phyloP scores from a whole-genome alignment of 1,140 invertebrate genomes.

The Eriocheir sinensis region DNA sequence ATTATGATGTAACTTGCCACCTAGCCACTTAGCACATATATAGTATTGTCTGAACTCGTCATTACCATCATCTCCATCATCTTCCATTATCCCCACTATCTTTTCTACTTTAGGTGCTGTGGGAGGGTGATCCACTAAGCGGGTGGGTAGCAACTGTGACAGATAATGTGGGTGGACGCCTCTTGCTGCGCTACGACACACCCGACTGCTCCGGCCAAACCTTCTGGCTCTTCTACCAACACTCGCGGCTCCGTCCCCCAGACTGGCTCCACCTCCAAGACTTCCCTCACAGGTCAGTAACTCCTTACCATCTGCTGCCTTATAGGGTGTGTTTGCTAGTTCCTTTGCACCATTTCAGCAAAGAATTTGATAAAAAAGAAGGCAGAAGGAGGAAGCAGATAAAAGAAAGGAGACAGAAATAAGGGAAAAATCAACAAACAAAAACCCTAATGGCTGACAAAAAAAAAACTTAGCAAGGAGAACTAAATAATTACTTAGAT shows the following conservation, averaged over 20 bases:
- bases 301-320: too few relatives aligned
- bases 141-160: conserved; percentile 72
- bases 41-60: too few relatives aligned
- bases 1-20: too few relatives aligned
- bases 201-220: conserved; percentile 63
- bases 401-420: neutral
- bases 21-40: too few relatives aligned
- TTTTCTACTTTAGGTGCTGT: conserved; percentile 42
- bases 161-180: conserved; percentile 65
- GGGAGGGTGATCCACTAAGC: conserved; percentile 39
- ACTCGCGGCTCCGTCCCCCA: conserved; percentile 51
- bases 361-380: neutral
- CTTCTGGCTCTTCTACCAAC: conserved; percentile 69
- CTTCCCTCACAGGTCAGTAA: conserved; percentile 45
- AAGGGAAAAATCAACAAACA: too few relatives aligned
- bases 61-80: too few relatives aligned
- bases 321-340: too few relatives aligned
- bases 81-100: too few relatives aligned
- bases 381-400: conserved; percentile 3
- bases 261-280: conserved; percentile 70
- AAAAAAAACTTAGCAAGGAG: too few relatives aligned
- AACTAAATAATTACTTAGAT: too few relatives aligned
- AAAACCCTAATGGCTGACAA: too few relatives aligned
- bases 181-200: conserved; percentile 66
- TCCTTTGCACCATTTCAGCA: too few relatives aligned